phyloP scores from a whole-genome alignment of 2,113 vertebrate species.

The Acanthisitta chloris region DNA sequence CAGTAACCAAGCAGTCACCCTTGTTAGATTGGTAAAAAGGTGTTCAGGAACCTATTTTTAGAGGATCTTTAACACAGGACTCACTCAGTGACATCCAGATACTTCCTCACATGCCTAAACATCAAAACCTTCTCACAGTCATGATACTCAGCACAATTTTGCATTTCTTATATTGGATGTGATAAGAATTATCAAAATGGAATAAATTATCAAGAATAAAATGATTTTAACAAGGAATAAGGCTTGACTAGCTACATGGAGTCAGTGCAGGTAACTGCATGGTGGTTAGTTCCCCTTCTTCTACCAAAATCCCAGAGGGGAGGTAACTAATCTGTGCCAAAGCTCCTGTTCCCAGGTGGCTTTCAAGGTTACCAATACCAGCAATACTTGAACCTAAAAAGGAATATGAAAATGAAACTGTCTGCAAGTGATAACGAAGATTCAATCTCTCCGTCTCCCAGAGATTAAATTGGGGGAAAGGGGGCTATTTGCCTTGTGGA shows the following conservation, averaged over 20 bases:
- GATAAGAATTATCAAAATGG: neutral
- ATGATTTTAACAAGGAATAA: neutral
- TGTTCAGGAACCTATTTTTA: neutral
- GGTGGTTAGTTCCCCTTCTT: neutral
- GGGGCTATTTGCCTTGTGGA: neutral
- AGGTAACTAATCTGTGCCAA: neutral
- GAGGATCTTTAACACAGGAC: neutral
- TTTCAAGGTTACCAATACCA: neutral
- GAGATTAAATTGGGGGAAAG: neutral
- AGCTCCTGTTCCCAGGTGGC: neutral
- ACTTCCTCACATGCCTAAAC: neutral
- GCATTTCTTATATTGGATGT: neutral
- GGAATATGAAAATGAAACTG: neutral
- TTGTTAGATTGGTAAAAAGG: neutral
- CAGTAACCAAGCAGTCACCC: neutral
- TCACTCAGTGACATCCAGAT: neutral
- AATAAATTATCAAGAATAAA: neutral
- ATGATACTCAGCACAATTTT: neutral
- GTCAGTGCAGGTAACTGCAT: neutral
- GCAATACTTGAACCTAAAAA: neutral
- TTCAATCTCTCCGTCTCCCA: neutral
- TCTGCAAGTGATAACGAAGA: neutral
- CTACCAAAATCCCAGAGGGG: neutral
- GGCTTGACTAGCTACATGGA: neutral
- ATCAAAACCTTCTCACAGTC: neutral